A percentile compares a stretch with the other conserved stretches of the same genome.
Conservation (phyloP, 2,113 vertebrate genomes). For the Heteronetta atricapilla region DNA sequence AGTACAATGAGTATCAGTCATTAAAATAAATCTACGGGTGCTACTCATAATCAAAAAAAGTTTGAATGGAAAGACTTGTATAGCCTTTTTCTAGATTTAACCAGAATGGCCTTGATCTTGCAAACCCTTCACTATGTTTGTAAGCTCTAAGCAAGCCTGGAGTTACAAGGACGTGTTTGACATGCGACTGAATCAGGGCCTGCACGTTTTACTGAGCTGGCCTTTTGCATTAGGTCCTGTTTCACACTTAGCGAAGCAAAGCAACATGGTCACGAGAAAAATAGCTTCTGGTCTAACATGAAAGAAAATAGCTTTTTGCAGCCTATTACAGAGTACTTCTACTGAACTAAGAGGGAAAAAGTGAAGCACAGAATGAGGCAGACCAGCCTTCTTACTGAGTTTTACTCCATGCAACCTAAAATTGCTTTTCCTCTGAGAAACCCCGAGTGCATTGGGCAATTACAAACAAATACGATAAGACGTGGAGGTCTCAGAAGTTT, state of each 20-base stretch:
- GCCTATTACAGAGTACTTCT: not conserved
- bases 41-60: not conserved
- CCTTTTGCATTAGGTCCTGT: not conserved
- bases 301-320: not conserved
- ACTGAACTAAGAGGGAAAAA: not conserved
- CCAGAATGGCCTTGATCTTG: not conserved
- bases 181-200: fast-evolving
- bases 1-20: not conserved
- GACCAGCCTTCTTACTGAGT: not conserved
- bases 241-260: not conserved
- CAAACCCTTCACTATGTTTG: not conserved
- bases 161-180: not conserved
- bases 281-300: not conserved
- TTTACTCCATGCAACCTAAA: not conserved
- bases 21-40: not conserved
- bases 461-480: not conserved
- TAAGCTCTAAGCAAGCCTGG: not conserved
- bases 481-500: not conserved
- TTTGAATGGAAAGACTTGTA: not conserved
- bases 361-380: not conserved
- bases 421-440: not conserved
- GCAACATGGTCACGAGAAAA: not conserved
- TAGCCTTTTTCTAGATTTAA: not conserved
- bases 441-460: not conserved
- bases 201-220: not conserved